phyloP scores from a whole-genome alignment of 2,113 vertebrate genomes.

The Grantiella picta region DNA sequence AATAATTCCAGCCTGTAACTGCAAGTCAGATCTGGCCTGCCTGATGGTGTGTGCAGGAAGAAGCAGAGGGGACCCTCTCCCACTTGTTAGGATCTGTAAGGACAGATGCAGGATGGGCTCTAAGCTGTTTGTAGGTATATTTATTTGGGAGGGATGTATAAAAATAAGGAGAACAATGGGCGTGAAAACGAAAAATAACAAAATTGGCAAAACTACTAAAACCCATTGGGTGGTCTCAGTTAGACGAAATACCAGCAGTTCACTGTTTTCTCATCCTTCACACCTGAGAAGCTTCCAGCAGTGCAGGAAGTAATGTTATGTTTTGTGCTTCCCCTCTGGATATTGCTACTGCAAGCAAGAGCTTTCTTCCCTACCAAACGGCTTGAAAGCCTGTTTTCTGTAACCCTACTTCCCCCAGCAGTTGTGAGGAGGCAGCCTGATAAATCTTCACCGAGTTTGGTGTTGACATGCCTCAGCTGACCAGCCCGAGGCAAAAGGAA shows the following conservation, averaged over 20 bases:
- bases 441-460: constrained; percentile 32
- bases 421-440: not conserved
- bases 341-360: not conserved
- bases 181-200: not conserved
- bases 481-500: not conserved
- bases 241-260: not conserved
- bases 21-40: not conserved
- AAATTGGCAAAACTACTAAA: not conserved
- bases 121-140: not conserved
- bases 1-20: not conserved
- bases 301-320: not conserved
- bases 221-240: not conserved
- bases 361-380: not conserved
- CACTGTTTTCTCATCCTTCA: not conserved
- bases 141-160: not conserved
- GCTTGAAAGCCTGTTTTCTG: not conserved
- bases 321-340: not conserved
- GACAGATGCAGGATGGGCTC: not conserved
- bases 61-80: not conserved
- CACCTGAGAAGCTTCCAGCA: not conserved
- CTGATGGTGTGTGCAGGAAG: not conserved
- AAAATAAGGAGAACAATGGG: not conserved
- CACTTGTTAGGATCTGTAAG: not conserved
- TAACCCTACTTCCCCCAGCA: not conserved
- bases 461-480: constrained; percentile 21